phyloP scores from a whole-genome alignment of 2,113 vertebrate species.

The Vulpes ferrilata region DNA sequence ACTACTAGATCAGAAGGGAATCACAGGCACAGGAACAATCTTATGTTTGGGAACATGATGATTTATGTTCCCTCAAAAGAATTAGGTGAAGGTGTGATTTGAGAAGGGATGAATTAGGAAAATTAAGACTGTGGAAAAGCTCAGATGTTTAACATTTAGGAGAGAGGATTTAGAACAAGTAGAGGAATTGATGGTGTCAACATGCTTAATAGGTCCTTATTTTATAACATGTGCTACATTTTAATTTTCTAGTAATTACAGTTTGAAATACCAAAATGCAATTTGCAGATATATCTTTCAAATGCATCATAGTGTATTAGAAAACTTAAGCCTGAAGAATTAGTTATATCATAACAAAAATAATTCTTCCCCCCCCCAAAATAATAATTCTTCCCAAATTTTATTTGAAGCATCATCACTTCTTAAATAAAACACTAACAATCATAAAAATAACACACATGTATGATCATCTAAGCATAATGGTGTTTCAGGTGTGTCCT shows the following conservation, averaged over 20 bases:
- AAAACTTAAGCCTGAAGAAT: background rate
- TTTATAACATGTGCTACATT: background rate
- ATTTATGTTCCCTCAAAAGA: background rate
- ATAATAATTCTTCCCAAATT: background rate
- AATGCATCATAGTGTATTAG: background rate
- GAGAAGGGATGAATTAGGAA: background rate
- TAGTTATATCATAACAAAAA: background rate
- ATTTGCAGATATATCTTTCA: background rate
- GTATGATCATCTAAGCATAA: background rate
- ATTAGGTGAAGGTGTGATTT: background rate
- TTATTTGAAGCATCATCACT: background rate
- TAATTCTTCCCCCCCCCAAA: no score
- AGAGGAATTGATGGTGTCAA: background rate
- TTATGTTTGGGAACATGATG: background rate
- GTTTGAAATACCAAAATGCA: slow-evolving; percentile 27
- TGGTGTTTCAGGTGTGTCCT: background rate
- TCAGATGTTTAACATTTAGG: background rate
- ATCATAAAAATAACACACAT: background rate
- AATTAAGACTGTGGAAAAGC: background rate
- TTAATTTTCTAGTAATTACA: background rate
- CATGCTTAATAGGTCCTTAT: background rate
- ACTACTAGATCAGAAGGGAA: background rate
- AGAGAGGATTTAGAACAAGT: background rate
- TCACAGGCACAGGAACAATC: background rate
- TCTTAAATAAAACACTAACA: background rate